Base-by-base conservation (phyloP, 1,140 invertebrate species). In the Polypedilum pembai region DNA sequence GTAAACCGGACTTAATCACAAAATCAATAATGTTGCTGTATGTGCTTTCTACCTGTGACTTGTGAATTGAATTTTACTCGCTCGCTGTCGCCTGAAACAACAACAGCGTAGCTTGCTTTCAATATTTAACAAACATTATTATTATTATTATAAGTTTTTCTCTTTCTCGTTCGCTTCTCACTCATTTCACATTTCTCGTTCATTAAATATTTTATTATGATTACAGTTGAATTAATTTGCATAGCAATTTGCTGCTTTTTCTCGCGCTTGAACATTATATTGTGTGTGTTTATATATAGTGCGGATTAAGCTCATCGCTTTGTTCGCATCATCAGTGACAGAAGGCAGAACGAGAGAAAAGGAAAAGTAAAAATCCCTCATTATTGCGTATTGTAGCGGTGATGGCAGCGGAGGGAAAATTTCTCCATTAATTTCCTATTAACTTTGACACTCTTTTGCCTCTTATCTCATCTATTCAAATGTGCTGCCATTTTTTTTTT, bases 171-270 rank as follows among this genome's bases (percentile, higher is more conserved):
- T 41, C 40, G 40, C 40, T 45, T 45, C 41, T 45, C 45, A 56
- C 45, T 56, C 45, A 56, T 12, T 56, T 56, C 45, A 4, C 12
- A 56, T n/a, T 56, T n/a, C 12, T 12, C 8, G 45, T 69, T 69
- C 65, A 69, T 69, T 69, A 20, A 69, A 69, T 69, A 69, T 21
- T 69, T 69, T 69, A 69, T 69, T 69, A 69, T 69, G 65, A 69
- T 69, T 69, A 69, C 17, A 69, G 65, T 20, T 20, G 65, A 69
- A 69, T 20, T 69, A 69, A 69, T 69, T 69, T 69, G 65, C 65
- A 69, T 69, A 56, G 45, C 45, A 56, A 56, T 56, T 56, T 56
- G 45, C 45, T 56, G 45, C 45, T 56, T 33, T 33, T 33, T 33
- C 24, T 33, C 24, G 24, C 24, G 24, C 24, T 33, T 33, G 24